Evolutionary conservation across 1,140 invertebrate genomes (phyloP), one percentile per base, ranked within the genome.

Genomic region (Diprion similis): DNA sequence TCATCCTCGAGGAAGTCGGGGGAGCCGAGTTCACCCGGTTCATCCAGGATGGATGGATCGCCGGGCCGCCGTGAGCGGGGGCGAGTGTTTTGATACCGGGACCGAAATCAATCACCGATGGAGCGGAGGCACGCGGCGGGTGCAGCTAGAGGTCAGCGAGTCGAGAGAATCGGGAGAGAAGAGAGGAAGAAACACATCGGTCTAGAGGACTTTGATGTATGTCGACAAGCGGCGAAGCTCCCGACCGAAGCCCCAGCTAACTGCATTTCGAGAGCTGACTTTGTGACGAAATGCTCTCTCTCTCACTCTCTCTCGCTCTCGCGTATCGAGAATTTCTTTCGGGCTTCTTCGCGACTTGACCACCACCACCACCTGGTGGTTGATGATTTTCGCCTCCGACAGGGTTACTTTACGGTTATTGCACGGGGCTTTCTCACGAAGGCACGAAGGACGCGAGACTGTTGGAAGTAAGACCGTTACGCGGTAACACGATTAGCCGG

Each of bases 401-500:
- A 9, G 51, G 51, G 51, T 59, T 59, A 59, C 51, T 59, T 59
- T 59, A 59, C 51, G 51, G 0, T 59, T 15, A 59, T 59, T 9
- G 11, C n/a, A 9, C 9, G 51, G 51, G 0, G 51, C 9, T 59
- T 59, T 59, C 51, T 59, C 51, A 59, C 51, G 51, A 8, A 59
- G 51, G 11, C 51, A 59, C 6, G 51, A 17, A 59, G 51, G 24
- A 37, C 24, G 24, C 24, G 24, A 37, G 24, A 59, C 51, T 8
- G 51, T 6, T 59, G 4, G 11, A 37, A 17, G 73, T 72, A 78
- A 73, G 79, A 80, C 75, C 71, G 78, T 82, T 80, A 80, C 78
- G 80, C 77, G 79, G 71, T 81, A 81, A 81, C 78, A 80, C 80
- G 76, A 81, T 82, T 80, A 81, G 67, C 72, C 74, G 48, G 70